A percentile compares a stretch with the other conserved stretches of the same genome.
phyloP scores from a whole-genome alignment of 1,140 invertebrate species.

The Chironomus tepperi region DNA sequence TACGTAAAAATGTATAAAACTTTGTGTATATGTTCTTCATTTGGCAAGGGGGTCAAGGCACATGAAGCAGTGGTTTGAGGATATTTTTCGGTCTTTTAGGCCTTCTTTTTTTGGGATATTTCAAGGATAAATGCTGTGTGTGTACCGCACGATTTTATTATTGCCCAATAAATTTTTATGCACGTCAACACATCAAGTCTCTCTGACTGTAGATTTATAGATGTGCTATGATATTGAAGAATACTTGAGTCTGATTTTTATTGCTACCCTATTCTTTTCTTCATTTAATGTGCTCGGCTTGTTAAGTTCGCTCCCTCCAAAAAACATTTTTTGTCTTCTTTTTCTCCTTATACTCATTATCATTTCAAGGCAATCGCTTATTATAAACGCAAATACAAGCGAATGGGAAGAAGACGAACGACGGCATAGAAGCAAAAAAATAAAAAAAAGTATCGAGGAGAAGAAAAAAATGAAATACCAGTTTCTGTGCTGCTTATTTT shows the following conservation, averaged over 20 bases:
- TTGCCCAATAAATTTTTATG: conserved; percentile 8
- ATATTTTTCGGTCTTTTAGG: not conserved
- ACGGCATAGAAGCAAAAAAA: not conserved
- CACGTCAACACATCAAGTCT: not conserved
- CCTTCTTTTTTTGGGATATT: not conserved
- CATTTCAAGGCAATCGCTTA: conserved; percentile 12
- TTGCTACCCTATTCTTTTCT: conserved; percentile 6
- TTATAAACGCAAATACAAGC: conserved; percentile 13
- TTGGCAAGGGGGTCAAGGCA: conserved; percentile 10
- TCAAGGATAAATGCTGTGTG: conserved; percentile 1
- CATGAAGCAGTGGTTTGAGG: conserved; percentile 1
- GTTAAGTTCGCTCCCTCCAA: conserved; percentile 3
- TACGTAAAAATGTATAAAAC: conserved; percentile 14
- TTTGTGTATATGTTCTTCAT: conserved; percentile 5
- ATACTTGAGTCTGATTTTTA: too few species aligned
- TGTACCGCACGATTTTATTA: conserved; percentile 6
- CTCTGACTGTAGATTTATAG: too few species aligned
- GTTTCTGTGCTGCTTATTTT: too few species aligned
- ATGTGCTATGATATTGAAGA: too few species aligned
- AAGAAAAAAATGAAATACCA: not conserved
- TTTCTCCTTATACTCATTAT: conserved; percentile 14
- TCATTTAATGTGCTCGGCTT: not conserved
- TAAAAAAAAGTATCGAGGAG: not conserved
- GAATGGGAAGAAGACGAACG: not conserved
- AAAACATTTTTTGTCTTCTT: conserved; percentile 1